Evolutionary conservation across 2,797 vertebrate species (phyloP), one percentile per base, ranked within the genome.

Genomic region (Syngnathus rostellatus): DNA sequence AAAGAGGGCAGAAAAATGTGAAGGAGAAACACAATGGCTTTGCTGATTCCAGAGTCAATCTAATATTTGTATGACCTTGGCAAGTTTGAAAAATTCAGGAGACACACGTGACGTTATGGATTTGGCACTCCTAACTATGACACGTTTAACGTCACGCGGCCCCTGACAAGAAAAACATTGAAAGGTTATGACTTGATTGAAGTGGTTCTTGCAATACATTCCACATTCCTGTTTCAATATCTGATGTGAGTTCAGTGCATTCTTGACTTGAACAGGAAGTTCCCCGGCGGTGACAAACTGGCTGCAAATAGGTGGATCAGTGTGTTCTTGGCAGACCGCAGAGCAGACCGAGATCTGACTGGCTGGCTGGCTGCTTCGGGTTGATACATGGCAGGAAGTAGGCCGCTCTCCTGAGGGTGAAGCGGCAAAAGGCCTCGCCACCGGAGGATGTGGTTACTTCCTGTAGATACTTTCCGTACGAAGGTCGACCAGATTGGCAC

Each of bases 401-500:
- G 68, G 66, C 51, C 45, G 59, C 72, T 83, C 86, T 84, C 78
- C 61, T 60, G 82, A 83, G 82, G 83, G 81, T 82, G 71, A 58
- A 77, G 79, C 77, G 64, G 78, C 76, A 63, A 77, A 68, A 9
- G 70, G 80, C 78, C 81, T 77, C 70, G 54, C 72, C 83, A 74
- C 79, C 67, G 83, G 83, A 90, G 90, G 90, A 91, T 90, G 87
- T 91, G 88, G 88, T 89, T 83, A 88, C 85, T 91, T 90, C 90
- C 90, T 90, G 88, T 75, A 81, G 85, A 89, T 85, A 83, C 79
- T 75, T 85, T 84, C 69, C 73, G 55, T 65, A 75, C 77, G 67
- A 71, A 84, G 79, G 63, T 68, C 1, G 2, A 72, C 21, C 75
- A 67, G 69, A 80, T 51, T 72, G 76, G 58, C 72, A 72, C 3